Percentiles rank a stretch among this genome's conserved stretches.
phyloP scores from a whole-genome alignment of 2,113 vertebrate species.

The Saguinus imperator region DNA sequence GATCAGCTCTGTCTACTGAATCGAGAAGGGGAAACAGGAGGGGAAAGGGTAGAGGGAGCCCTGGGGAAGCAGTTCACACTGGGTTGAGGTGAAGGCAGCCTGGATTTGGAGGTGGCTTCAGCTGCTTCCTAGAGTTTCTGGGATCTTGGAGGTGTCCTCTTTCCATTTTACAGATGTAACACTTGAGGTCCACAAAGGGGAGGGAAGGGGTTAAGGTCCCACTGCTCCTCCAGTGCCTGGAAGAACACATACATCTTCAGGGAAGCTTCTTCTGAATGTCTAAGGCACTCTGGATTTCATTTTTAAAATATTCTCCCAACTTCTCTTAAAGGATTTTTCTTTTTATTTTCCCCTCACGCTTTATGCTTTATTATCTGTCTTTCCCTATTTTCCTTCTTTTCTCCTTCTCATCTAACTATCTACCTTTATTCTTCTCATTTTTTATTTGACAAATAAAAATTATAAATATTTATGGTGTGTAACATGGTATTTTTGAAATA shows the following conservation, averaged over 20 bases:
- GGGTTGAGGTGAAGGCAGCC: background rate
- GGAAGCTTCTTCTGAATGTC: too few relatives aligned
- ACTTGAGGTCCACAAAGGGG: background rate
- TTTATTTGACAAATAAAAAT: background rate
- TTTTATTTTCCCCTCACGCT: background rate
- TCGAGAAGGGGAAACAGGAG: fast-evolving
- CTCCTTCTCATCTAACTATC: background rate
- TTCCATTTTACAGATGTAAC: too few relatives aligned
- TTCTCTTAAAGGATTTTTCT: background rate
- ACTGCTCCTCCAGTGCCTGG: background rate
- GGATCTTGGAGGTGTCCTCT: background rate
- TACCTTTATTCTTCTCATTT: background rate
- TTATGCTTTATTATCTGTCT: background rate
- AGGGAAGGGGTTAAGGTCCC: background rate
- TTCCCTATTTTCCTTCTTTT: background rate
- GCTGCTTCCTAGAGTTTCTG: background rate
- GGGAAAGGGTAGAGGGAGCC: background rate
- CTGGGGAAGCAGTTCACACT: fast-evolving
- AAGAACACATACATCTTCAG: background rate
- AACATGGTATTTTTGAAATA: background rate
- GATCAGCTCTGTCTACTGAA: background rate
- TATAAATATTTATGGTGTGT: background rate
- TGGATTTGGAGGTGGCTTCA: background rate
- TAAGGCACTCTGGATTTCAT: background rate
- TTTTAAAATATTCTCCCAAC: background rate